Conservation (phyloP, 2,888 invertebrate genomes). For the Amiota communis region DNA sequence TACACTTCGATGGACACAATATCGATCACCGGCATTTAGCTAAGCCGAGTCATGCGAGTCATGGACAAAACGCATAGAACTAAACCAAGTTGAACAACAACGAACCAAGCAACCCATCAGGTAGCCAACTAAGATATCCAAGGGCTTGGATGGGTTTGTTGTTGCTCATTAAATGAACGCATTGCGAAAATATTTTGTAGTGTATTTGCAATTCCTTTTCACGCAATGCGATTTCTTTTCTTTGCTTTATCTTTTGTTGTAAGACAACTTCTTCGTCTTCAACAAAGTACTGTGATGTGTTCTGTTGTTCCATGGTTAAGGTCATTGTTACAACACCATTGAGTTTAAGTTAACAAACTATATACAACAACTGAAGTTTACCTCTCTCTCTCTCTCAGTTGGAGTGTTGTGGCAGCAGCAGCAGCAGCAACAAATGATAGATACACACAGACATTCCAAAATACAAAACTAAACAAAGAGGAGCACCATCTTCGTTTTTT, state of each 20-base stretch:
- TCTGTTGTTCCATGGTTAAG: constrained; percentile 44
- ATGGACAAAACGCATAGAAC: constrained; percentile 1
- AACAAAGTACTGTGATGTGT: too few relatives aligned
- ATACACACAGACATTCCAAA: constrained; percentile 60
- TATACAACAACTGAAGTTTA: too few relatives aligned
- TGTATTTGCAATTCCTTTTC: neutral
- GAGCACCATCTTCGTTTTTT: constrained; percentile 46
- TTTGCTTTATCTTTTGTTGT: neutral
- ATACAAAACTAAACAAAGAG: constrained; percentile 44
- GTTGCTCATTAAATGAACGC: constrained; percentile 14
- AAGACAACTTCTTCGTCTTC: too few relatives aligned
- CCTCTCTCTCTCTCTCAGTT: constrained; percentile 23
- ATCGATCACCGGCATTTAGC: constrained; percentile 11
- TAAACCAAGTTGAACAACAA: neutral
- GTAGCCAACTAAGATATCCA: neutral
- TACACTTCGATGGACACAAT: constrained; percentile 14
- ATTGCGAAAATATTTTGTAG: constrained; percentile 23
- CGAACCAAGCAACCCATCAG: neutral
- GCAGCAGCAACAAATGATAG: constrained; percentile 65
- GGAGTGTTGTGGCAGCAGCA: constrained; percentile 22
- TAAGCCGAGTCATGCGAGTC: neutral
- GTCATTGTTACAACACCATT: constrained; percentile 43
- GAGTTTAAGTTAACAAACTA: constrained; percentile 22
- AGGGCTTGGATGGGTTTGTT: neutral
- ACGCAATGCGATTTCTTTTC: neutral